These are phyloP conservation scores for Uropetala carovei DNA, from an alignment of 2,888 invertebrate species.

Conservation along the genomic window DNA sequence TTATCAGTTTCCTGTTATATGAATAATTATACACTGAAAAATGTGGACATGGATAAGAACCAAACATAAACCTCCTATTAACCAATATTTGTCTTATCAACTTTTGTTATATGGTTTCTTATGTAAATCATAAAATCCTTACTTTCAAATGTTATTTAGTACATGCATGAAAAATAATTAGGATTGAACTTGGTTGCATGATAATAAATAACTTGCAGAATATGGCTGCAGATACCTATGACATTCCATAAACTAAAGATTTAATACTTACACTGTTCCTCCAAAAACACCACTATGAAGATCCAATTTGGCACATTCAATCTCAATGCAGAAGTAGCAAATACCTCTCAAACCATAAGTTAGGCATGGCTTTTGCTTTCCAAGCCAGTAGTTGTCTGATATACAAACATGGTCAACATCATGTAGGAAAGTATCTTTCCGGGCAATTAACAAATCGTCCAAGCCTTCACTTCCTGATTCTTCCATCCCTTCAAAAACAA, in stretches of 20 bases:
- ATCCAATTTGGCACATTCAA: constrained; percentile 93
- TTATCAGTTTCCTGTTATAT: no score
- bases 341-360: constrained; percentile 97
- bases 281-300: constrained; percentile 98
- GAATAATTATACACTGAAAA: no score
- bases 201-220: no score
- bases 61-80: no score
- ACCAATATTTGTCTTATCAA: no score
- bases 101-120: no score
- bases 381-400: constrained; percentile 99
- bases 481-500: constrained; percentile 99
- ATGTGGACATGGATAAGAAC: no score
- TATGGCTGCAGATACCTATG: no score
- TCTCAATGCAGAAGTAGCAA: constrained; percentile 92
- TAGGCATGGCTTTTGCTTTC: constrained; percentile 96
- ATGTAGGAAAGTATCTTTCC: constrained; percentile 87
- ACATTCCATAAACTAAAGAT: constrained; percentile 36
- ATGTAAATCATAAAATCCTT: no score
- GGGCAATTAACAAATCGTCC: constrained; percentile 85
- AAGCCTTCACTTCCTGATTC: constrained; percentile 98
- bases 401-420: constrained; percentile 96
- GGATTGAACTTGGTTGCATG: no score
- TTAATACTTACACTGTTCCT: constrained; percentile 87
- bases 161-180: no score
- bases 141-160: no score